Conservation (phyloP, 2,888 invertebrate genomes). For the Onchidella celtica region DNA sequence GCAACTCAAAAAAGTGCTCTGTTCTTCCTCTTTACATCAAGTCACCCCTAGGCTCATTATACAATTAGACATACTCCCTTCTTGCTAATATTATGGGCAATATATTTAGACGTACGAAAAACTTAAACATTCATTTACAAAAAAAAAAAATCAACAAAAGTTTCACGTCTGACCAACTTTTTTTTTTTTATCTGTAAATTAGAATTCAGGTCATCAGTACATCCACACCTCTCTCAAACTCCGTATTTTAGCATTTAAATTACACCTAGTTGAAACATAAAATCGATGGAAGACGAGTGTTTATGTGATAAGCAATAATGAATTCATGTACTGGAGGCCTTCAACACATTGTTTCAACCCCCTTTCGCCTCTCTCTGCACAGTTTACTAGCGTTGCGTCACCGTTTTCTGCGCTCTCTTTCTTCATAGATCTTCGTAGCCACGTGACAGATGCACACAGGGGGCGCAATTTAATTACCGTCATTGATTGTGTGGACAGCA, state of each 20-base stretch:
- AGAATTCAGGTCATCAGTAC: no score
- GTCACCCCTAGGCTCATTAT: no score
- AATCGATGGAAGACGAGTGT: slow-evolving; percentile 17
- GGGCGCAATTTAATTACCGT: slow-evolving; percentile 25
- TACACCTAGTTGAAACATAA: slow-evolving; percentile 3
- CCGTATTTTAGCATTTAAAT: slow-evolving; percentile 24
- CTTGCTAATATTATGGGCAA: no score
- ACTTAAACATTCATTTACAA: no score
- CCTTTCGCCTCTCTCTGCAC: slow-evolving; percentile 1
- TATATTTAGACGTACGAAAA: no score
- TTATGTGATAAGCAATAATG: slow-evolving; percentile 15
- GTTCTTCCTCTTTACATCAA: no score
- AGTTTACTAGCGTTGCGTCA: slow-evolving; percentile 24
- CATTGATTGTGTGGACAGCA: slow-evolving; percentile 29
- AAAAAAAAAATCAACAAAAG: no score
- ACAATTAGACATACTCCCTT: no score
- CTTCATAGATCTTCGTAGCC: slow-evolving; percentile 28
- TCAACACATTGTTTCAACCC: slow-evolving; percentile 12
- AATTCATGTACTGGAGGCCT: not conserved
- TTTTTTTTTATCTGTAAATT: no score
- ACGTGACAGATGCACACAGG: slow-evolving; percentile 22
- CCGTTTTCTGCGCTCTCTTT: slow-evolving; percentile 8
- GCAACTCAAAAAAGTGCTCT: no score
- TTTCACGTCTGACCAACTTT: no score
- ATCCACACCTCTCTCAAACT: no score